Evolutionary conservation across 2,888 invertebrate genomes (phyloP).

Genomic region (Cremastinae sp.): DNA sequence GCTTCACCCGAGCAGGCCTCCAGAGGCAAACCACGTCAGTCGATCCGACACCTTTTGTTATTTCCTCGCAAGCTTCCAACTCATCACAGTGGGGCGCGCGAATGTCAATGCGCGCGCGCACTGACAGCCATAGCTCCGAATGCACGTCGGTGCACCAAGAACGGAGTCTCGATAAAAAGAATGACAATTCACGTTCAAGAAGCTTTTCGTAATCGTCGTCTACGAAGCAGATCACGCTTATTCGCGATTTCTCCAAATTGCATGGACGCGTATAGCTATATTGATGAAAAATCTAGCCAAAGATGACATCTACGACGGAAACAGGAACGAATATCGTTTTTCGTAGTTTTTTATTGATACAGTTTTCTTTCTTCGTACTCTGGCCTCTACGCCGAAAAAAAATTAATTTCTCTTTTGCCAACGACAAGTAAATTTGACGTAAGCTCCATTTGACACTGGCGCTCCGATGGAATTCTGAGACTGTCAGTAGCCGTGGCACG

Average conservation of each 20-base stretch:
- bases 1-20: conserved; percentile 67
- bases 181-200: background rate
- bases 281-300: too few relatives aligned
- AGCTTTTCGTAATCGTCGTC: too few relatives aligned
- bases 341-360: too few relatives aligned
- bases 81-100: conserved; percentile 45
- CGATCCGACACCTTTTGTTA: conserved; percentile 54
- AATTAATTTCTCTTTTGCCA: conserved; percentile 27
- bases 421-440: conserved; percentile 7
- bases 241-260: background rate
- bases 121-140: conserved; percentile 9
- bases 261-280: too few relatives aligned
- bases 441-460: conserved; percentile 37
- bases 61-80: conserved; percentile 47
- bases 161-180: background rate
- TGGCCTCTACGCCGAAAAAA: background rate
- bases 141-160: background rate
- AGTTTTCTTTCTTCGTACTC: background rate
- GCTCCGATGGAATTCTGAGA: conserved; percentile 53
- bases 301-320: too few relatives aligned
- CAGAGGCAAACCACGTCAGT: conserved; percentile 75
- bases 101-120: conserved; percentile 21
- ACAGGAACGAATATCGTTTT: too few relatives aligned
- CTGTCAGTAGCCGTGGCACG: conserved; percentile 45
- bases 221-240: too few relatives aligned